Evolutionary conservation across 2,797 vertebrate genomes (phyloP).

Genomic region (Labeo calbasu): DNA sequence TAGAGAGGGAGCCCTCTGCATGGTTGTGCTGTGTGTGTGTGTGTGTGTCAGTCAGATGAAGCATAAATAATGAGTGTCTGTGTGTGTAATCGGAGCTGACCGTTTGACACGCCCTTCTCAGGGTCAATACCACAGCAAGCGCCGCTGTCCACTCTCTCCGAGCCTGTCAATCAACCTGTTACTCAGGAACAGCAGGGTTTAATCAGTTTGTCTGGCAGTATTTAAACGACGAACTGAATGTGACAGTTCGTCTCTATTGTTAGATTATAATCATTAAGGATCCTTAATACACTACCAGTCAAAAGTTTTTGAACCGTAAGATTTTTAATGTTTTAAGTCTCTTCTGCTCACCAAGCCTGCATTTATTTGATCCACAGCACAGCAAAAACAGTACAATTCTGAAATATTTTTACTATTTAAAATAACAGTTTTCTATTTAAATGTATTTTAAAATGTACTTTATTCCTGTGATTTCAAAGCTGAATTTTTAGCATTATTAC

Average conservation of each 20-base stretch:
- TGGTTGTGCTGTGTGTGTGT: constrained; percentile 26
- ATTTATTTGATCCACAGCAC: too few relatives aligned
- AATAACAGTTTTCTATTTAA: too few relatives aligned
- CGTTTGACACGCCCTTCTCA: constrained; percentile 64
- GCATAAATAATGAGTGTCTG: constrained; percentile 69
- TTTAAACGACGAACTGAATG: constrained; percentile 20
- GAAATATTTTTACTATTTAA: too few relatives aligned
- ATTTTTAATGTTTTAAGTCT: too few relatives aligned
- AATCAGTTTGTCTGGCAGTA: constrained; percentile 45
- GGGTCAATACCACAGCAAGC: constrained; percentile 65
- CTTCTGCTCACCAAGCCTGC: too few relatives aligned
- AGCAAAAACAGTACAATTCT: too few relatives aligned
- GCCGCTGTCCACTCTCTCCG: constrained; percentile 56
- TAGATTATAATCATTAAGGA: background rate
- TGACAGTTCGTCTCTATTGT: background rate
- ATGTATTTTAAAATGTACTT: too few relatives aligned
- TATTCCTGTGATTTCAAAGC: too few relatives aligned
- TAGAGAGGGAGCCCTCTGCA: constrained; percentile 45
- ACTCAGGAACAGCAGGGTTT: constrained; percentile 54
- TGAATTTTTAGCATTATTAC: too few relatives aligned
- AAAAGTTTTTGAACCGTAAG: too few relatives aligned
- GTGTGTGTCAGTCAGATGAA: constrained; percentile 65
- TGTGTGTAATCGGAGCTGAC: constrained; percentile 63
- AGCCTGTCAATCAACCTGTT: constrained; percentile 66
- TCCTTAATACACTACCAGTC: background rate